phyloP scores from a whole-genome alignment of 2,888 invertebrate genomes.

The Chesias legatella region DNA sequence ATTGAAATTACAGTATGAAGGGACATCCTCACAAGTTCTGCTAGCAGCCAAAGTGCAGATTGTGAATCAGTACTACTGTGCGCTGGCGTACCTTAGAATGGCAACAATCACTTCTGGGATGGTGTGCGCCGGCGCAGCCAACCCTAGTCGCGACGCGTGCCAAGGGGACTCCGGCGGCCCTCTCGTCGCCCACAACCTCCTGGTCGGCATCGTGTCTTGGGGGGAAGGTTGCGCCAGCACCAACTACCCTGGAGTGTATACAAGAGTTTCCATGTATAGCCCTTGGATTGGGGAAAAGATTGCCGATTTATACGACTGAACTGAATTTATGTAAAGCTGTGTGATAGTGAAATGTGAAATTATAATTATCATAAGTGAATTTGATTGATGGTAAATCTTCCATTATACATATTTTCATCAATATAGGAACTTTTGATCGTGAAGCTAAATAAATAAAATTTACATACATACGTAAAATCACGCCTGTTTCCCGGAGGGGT shows the following conservation, averaged over 20 bases:
- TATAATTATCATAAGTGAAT: neutral
- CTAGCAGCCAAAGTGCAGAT: slow-evolving; percentile 60
- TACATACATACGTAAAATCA: too few relatives aligned
- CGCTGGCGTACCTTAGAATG: slow-evolving; percentile 52
- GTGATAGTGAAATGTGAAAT: slow-evolving; percentile 10
- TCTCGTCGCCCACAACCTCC: slow-evolving; percentile 59
- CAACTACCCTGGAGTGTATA: slow-evolving; percentile 79
- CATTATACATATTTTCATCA: too few relatives aligned
- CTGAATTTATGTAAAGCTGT: neutral
- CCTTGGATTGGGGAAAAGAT: slow-evolving; percentile 50
- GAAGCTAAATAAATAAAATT: too few relatives aligned
- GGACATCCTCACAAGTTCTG: slow-evolving; percentile 49
- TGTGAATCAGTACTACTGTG: slow-evolving; percentile 57
- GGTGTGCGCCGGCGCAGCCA: slow-evolving; percentile 60
- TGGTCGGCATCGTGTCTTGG: slow-evolving; percentile 80
- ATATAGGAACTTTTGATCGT: too few relatives aligned
- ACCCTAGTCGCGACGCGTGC: slow-evolving; percentile 66
- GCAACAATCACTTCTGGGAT: slow-evolving; percentile 56
- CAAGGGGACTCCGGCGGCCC: slow-evolving; percentile 83
- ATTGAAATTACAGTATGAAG: slow-evolving; percentile 51
- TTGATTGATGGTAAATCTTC: too few relatives aligned
- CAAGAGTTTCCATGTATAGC: slow-evolving; percentile 64
- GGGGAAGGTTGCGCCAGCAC: slow-evolving; percentile 78
- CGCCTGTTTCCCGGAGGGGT: too few relatives aligned
- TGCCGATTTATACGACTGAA: slow-evolving; percentile 11